Evolutionary conservation across 2,888 invertebrate genomes (phyloP), one percentile per base, ranked within the genome.

Genomic region (Limnephilus auricula): DNA sequence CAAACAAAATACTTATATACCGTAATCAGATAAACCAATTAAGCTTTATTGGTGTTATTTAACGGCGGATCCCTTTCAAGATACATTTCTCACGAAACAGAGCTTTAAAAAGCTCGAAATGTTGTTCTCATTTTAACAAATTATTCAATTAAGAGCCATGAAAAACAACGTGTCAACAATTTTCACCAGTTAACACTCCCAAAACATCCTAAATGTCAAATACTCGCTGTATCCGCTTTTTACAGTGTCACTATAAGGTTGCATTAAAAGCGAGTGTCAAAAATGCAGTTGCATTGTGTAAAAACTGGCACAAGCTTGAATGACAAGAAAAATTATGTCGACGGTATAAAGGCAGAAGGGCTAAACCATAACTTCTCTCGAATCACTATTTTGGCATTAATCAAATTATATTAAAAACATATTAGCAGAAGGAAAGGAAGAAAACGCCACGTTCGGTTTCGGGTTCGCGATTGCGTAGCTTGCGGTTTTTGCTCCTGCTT

Each of bases 91-190:
- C 87, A 50, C 87, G 30, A 13, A 87, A 34, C 78, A 65, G 37
- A 34, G 87, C 32, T 85, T 85, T 40, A 87, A 87, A 87, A n/a
- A 10, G 50, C 50, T 32, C 18, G 18, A 65, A 34, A 31, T 30
- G 30, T 87, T 31, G 31, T 87, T 87, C 13, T 87, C 6, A 65
- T 32, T 87, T 65, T 31, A 65, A 65, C 65, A 50, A 87, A 87
- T 87, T 87, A 65, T 87, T 87, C 87, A 87, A 87, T 87, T 87
- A 87, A 87, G 30, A 15, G 65, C 87, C 87, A 32, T 65, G 45
- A 50, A 87, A 87, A 45, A 87, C 65, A 31, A 15, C 50, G 31
- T 37, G 84, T 84, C 12, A 65, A 30, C 32, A 32, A 45, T 85
- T 40, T 87, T 32, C 78, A 50, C 6, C 32, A n/a, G 65, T 87